phyloP scores from a whole-genome alignment of 2,888 invertebrate genomes.

The Pseudococcus viburni region DNA sequence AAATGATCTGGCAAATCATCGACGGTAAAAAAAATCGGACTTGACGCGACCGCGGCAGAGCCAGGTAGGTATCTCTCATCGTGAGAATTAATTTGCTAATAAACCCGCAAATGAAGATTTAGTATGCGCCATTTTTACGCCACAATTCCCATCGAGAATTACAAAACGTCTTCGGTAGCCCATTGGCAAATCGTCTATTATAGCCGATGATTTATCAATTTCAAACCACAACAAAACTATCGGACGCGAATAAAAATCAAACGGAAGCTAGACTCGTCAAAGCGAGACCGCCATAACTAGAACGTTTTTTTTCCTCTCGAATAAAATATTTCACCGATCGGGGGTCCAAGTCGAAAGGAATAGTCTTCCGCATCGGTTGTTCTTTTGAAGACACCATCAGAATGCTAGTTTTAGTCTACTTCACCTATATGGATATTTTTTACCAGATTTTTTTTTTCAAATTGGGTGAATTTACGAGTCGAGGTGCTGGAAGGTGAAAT shows the following conservation, averaged over 20 bases:
- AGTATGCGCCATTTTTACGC: neutral
- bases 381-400: neutral
- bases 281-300: neutral
- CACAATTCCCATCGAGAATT: neutral
- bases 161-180: neutral
- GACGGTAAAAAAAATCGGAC: neutral
- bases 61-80: neutral
- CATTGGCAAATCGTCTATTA: slow-evolving; percentile 1
- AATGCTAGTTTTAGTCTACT: neutral
- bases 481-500: neutral
- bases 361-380: neutral
- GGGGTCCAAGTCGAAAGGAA: neutral
- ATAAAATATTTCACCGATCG: neutral
- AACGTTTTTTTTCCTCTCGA: neutral
- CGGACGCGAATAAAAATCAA: no score
- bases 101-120: neutral
- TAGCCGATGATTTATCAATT: slow-evolving; percentile 1
- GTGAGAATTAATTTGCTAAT: neutral
- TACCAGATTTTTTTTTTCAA: neutral
- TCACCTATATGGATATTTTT: neutral
- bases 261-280: neutral
- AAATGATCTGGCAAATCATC: neutral
- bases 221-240: neutral
- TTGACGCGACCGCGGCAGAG: neutral
- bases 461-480: neutral